A percentile compares a stretch with the other conserved stretches of the same genome.
phyloP scores from a whole-genome alignment of 2,113 vertebrate species.

The Tinamus guttatus region DNA sequence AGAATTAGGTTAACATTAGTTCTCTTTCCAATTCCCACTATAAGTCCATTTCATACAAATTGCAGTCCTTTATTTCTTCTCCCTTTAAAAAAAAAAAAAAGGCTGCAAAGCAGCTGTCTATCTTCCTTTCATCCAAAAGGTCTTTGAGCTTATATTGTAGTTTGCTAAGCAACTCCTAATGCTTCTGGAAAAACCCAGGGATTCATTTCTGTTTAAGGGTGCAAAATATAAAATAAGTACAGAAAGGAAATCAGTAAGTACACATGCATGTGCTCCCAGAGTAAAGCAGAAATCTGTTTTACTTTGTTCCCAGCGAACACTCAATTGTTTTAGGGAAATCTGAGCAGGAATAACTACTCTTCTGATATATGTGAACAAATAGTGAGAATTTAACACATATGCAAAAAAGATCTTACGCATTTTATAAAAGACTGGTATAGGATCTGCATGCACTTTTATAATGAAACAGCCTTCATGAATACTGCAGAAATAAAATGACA shows the following conservation, averaged over 20 bases:
- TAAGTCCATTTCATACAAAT: neutral
- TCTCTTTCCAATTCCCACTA: neutral
- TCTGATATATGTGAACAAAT: neutral
- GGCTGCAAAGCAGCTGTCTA: neutral
- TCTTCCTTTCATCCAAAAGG: neutral
- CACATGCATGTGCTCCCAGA: neutral
- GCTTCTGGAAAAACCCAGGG: rapidly evolving
- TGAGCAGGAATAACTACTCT: neutral
- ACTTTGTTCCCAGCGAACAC: neutral
- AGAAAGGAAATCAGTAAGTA: neutral
- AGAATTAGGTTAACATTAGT: rapidly evolving
- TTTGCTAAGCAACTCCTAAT: neutral
- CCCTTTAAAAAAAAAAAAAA: neutral
- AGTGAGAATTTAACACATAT: neutral
- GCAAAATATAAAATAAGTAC: neutral
- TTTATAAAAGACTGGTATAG: neutral
- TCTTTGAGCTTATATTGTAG: neutral
- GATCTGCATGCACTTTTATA: neutral
- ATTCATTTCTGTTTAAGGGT: neutral
- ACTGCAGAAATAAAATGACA: neutral
- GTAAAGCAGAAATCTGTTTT: neutral
- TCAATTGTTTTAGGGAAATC: neutral
- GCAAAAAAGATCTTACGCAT: neutral
- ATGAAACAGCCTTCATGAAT: neutral
- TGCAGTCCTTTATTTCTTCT: neutral